Conservation (phyloP, 92 coral and sea anemone species). For the Porites rus region DNA sequence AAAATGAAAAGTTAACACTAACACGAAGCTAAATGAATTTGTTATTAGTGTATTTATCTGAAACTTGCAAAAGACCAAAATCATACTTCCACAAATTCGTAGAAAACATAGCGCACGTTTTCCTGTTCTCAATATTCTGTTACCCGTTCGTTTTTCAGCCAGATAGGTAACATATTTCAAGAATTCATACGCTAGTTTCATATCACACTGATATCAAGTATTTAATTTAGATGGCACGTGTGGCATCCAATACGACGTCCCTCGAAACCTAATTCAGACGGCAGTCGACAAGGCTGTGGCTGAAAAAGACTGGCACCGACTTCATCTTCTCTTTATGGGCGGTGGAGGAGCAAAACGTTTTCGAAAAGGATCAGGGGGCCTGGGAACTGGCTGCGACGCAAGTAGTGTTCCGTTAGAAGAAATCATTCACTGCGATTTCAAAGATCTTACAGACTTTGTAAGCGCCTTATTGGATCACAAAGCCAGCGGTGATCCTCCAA, state of each 20-base stretch:
- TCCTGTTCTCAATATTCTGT: no score
- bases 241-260: conserved; percentile 52
- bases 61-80: no score
- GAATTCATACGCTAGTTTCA: no score
- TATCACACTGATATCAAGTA: no score
- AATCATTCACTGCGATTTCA: conserved; percentile 45
- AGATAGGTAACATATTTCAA: no score
- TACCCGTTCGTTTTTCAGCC: not conserved
- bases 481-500: conserved; percentile 39
- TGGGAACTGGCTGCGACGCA: conserved; percentile 82
- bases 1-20: no score
- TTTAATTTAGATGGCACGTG: conserved; percentile 68
- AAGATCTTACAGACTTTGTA: conserved; percentile 35
- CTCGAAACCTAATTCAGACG: conserved; percentile 48
- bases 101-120: no score
- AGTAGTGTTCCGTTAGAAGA: conserved; percentile 70
- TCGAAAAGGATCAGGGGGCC: conserved; percentile 77
- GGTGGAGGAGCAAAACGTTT: conserved; percentile 77
- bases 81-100: no score
- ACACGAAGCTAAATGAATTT: no score
- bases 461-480: conserved; percentile 68
- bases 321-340: conserved; percentile 80
- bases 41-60: no score
- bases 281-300: conserved; percentile 51
- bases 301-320: conserved; percentile 76